These are phyloP conservation scores for Drosophila ananassae DNA, from an alignment of 1,140 invertebrate genomes.

Conservation along the genomic window DNA sequence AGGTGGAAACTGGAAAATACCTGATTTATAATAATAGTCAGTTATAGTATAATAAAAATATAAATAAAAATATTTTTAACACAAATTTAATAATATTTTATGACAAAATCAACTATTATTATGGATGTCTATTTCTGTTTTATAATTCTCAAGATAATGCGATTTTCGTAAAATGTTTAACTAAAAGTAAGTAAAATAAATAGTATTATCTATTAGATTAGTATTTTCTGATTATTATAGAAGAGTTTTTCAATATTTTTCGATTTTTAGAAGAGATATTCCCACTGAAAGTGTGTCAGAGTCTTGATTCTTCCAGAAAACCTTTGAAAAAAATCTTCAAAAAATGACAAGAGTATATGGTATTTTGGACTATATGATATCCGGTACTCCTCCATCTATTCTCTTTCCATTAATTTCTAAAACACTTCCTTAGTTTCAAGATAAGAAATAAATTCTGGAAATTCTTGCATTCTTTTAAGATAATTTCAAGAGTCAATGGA, in stretches of 20 bases:
- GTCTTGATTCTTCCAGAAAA: not conserved
- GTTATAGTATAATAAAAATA: too few species aligned
- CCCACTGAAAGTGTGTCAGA: not conserved
- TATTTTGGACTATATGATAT: too few species aligned
- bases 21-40: not conserved
- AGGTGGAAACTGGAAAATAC: not conserved
- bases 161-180: not conserved
- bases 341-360: too few species aligned
- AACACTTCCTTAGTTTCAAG: not conserved
- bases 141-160: not conserved
- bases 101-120: not conserved
- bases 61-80: not conserved
- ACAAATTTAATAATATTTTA: not conserved
- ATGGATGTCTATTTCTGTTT: not conserved
- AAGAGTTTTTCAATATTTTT: constrained; percentile 26
- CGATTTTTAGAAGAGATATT: constrained; percentile 23
- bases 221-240: constrained; percentile 29
- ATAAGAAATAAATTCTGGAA: not conserved
- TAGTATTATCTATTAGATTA: constrained; percentile 8
- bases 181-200: too few species aligned
- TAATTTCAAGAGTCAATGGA: not conserved
- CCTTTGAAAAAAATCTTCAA: not conserved
- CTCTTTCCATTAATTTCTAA: too few species aligned
- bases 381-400: too few species aligned
- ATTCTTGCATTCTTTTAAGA: not conserved